phyloP scores from a whole-genome alignment of 2,797 vertebrate genomes.

The Falco peregrinus region DNA sequence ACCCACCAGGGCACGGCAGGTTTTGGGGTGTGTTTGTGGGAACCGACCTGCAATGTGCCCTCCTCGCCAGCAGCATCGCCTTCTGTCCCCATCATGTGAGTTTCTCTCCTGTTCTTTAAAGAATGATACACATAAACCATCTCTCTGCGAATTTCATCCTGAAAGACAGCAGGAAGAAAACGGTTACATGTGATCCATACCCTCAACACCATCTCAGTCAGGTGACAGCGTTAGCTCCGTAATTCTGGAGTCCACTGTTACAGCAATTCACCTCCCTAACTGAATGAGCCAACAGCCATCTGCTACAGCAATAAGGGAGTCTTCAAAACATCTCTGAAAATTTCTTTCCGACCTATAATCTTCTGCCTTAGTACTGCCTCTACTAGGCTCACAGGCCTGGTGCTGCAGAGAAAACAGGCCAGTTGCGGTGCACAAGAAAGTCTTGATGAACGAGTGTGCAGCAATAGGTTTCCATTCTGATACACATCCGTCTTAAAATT shows the following conservation, averaged over 20 bases:
- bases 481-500: not conserved
- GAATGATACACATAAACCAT: conserved; percentile 89
- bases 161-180: not conserved
- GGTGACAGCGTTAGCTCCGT: not conserved
- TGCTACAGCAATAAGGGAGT: not conserved
- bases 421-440: not conserved
- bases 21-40: not conserved
- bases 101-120: conserved; percentile 86
- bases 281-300: not conserved
- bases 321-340: not conserved
- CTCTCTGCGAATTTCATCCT: conserved; percentile 83
- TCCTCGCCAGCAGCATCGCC: conserved; percentile 47
- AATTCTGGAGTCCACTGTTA: not conserved
- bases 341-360: not conserved
- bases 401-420: not conserved
- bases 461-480: not conserved
- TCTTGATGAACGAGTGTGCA: not conserved
- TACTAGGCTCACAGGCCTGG: not conserved
- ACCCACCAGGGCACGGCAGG: rapidly evolving
- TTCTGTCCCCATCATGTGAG: conserved; percentile 89
- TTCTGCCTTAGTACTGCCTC: not conserved
- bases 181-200: not conserved
- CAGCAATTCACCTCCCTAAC: not conserved
- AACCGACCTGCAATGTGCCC: conserved; percentile 74
- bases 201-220: not conserved